A percentile compares a stretch with the other conserved stretches of the same genome.
These are phyloP conservation scores for Lycorma delicatula DNA, from an alignment of 1,140 invertebrate genomes.

Conservation along the genomic window DNA sequence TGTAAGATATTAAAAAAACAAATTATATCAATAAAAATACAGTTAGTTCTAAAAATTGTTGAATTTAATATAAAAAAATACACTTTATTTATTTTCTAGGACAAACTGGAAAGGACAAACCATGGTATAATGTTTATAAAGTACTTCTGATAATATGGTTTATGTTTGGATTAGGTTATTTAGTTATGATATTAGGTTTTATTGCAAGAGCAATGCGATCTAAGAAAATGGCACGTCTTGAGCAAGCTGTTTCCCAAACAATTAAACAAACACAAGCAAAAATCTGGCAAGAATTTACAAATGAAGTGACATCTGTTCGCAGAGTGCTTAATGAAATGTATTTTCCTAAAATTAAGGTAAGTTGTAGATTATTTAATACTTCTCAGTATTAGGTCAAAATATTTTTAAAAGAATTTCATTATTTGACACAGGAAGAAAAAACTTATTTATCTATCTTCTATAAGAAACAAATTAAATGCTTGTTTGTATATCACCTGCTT, in stretches of 20 bases:
- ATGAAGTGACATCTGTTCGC: constrained; percentile 61
- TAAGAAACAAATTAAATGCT: no score
- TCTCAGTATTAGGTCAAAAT: no score
- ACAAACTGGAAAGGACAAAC: constrained; percentile 14
- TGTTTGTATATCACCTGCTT: no score
- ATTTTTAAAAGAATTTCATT: no score
- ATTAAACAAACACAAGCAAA: constrained; percentile 66
- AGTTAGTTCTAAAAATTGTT: no score
- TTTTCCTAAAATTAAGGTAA: constrained; percentile 66
- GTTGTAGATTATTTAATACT: constrained; percentile 10
- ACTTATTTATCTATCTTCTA: no score
- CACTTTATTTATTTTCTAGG: constrained; percentile 24
- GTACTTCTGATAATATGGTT: constrained; percentile 74
- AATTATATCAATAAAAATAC: no score
- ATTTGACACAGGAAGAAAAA: no score
- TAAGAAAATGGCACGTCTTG: constrained; percentile 61
- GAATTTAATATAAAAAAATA: no score
- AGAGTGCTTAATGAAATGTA: constrained; percentile 69
- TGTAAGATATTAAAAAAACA: no score
- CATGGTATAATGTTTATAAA: constrained; percentile 57
- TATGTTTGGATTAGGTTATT: constrained; percentile 80
- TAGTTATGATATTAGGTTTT: constrained; percentile 85
- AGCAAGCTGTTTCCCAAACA: constrained; percentile 63
- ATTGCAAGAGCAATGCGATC: constrained; percentile 65
- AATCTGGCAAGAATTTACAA: constrained; percentile 66